Base-by-base conservation (phyloP, 2,888 invertebrate genomes). In the Odontothrips loti region DNA sequence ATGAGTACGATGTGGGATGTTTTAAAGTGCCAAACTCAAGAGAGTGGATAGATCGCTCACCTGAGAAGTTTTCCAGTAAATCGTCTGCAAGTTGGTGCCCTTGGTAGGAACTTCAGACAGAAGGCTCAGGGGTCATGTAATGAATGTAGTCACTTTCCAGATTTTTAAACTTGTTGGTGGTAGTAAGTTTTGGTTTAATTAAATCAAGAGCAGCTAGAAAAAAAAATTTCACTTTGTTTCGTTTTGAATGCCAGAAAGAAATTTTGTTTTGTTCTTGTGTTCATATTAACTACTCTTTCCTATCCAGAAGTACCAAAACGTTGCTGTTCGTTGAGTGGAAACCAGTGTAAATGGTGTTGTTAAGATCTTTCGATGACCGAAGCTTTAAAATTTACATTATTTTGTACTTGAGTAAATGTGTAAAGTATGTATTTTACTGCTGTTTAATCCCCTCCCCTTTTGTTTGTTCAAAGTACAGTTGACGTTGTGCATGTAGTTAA, bases 341-440 rank as follows among this genome's bases (percentile, higher is more conserved):
- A 75, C 23, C 68, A 75, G 68, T 75, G 68, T 75, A 75, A 23
- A 75, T 75, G 68, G 68, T 75, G 68, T 75, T 75, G 68, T 75
- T 23, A 75, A 75, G 68, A 75, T 27, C 23, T 75, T 75, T 75
- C 68, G 68, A 75, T 75, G 68, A 75, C 68, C 68, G n/a, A 75
- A 75, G 68, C 68, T 75, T 75, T 75, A 75, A 58, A 75, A 75
- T 75, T 75, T 75, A 75, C 68, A 75, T 75, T 75, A 75, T 75
- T 75, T 75, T 75, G 68, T 75, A 75, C 68, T 75, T 75, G 68
- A 75, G 27, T 75, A 75, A 75, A 75, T 75, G 68, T 75, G 68
- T 75, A 75, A 75, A 75, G 68, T 75, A 75, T 75, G 68, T 75
- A 75, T 75, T 75, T 75, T 75, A 75, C 68, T 75, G 68, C 68